Evolutionary conservation across 2,113 vertebrate species (phyloP).

Genomic region (Rhinichthys klamathensis): DNA sequence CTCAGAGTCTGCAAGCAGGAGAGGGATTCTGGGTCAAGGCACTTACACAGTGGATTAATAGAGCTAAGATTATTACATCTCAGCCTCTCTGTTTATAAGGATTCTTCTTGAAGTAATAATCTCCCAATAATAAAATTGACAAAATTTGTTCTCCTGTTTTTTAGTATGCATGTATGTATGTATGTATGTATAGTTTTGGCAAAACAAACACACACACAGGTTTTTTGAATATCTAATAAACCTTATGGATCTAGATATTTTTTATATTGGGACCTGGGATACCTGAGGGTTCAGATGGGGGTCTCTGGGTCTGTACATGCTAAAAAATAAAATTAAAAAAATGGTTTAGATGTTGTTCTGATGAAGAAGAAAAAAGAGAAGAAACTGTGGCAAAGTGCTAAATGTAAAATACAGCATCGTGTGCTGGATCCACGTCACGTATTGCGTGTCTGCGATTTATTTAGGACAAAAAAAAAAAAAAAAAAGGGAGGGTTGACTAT

Average conservation of each 20-base stretch:
- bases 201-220: no score
- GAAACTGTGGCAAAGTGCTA: not conserved
- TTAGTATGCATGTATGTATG: no score
- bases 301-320: not conserved
- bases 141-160: not conserved
- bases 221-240: not conserved
- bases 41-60: conserved; percentile 60
- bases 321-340: not conserved
- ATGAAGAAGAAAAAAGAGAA: not conserved
- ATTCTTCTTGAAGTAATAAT: not conserved
- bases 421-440: not conserved
- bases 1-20: conserved; percentile 64
- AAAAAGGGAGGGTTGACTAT: conserved; percentile 26
- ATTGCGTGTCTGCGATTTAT: conserved; percentile 10
- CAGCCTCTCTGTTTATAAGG: not conserved
- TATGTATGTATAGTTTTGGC: no score
- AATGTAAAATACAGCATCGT: conserved; percentile 1
- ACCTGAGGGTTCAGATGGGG: not conserved
- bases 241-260: not conserved
- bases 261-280: not conserved
- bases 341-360: not conserved
- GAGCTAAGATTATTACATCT: conserved; percentile 2
- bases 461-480: conserved; percentile 6
- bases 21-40: conserved; percentile 65
- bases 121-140: not conserved